phyloP scores from a whole-genome alignment of 2,113 vertebrate species.

The Hydrolagus affinis region DNA sequence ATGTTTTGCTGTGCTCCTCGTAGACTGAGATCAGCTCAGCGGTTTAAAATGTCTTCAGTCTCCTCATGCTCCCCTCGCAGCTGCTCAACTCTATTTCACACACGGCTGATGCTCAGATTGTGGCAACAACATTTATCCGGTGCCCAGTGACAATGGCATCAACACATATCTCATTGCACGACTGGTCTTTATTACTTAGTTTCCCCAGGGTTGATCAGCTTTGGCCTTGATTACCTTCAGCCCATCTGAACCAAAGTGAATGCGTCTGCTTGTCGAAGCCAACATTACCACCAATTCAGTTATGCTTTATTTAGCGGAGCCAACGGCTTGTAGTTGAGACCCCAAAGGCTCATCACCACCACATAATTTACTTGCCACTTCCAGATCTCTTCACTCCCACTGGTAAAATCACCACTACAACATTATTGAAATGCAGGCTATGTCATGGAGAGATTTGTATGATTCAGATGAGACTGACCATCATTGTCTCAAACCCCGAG shows the following conservation, averaged over 20 bases:
- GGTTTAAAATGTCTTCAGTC: background rate
- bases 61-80: background rate
- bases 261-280: background rate
- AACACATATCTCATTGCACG: no score
- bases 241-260: background rate
- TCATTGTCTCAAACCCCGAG: no score
- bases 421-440: background rate
- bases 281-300: background rate
- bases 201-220: background rate
- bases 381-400: background rate
- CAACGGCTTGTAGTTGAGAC: background rate
- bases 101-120: background rate
- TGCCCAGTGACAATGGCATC: no score
- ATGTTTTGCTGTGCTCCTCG: background rate
- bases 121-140: no score
- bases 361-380: background rate
- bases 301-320: background rate
- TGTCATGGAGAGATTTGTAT: background rate
- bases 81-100: background rate
- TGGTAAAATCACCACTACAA: background rate
- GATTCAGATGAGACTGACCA: background rate
- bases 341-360: background rate
- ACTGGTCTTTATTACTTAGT: no score
- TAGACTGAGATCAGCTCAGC: background rate
- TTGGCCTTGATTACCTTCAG: background rate